These are phyloP conservation scores for Hypotaenidia okinawae DNA, from an alignment of 2,797 vertebrate species.

Conservation along the genomic window DNA sequence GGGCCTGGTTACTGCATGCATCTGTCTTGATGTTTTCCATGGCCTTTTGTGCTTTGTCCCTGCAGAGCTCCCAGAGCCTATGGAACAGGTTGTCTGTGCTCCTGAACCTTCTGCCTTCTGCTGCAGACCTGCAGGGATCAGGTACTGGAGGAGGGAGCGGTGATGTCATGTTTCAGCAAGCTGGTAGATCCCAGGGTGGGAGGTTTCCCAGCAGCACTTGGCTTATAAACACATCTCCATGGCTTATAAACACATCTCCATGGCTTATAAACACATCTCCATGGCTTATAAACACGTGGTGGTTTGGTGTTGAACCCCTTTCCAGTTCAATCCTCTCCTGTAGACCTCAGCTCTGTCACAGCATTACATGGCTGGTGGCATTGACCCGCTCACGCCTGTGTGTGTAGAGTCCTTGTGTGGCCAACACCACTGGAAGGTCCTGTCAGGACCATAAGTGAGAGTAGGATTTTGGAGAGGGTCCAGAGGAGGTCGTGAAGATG, in stretches of 20 bases:
- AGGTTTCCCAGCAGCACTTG: neutral
- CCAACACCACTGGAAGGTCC: neutral
- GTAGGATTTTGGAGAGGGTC: neutral
- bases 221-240: neutral
- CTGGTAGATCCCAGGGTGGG: neutral
- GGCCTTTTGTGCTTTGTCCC: neutral
- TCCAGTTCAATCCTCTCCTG: neutral
- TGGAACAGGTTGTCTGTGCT: conserved; percentile 98
- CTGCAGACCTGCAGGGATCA: conserved; percentile 89
- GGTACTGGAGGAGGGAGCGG: conserved; percentile 75
- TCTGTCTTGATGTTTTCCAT: neutral
- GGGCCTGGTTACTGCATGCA: accelerated
- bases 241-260: too few relatives aligned
- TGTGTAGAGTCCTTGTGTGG: neutral
- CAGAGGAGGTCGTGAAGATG: too few relatives aligned
- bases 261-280: neutral
- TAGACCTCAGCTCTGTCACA: neutral
- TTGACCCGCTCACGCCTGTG: neutral
- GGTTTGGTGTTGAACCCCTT: neutral
- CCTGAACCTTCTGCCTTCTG: conserved; percentile 93
- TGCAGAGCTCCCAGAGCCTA: conserved; percentile 95
- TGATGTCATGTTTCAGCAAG: neutral
- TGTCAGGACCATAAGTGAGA: neutral
- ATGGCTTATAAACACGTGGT: too few relatives aligned
- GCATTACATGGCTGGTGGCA: neutral